These are phyloP conservation scores for Rhagologus leucostigma DNA, from an alignment of 2,113 vertebrate genomes.

Conservation along the genomic window DNA sequence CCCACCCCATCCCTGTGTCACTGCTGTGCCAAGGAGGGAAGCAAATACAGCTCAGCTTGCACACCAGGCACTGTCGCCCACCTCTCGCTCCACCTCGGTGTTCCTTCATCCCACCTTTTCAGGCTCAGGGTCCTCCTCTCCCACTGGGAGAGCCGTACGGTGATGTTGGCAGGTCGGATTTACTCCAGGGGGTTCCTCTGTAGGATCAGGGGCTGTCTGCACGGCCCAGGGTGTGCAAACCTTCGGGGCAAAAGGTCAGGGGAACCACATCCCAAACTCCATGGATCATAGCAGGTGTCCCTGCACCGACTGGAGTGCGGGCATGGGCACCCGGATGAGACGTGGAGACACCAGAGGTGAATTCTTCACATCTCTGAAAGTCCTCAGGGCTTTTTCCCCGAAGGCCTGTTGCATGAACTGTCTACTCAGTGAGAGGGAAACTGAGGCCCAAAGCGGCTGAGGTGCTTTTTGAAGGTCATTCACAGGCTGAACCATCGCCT, in stretches of 20 bases:
- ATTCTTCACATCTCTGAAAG: neutral
- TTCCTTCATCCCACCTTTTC: neutral
- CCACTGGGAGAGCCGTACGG: neutral
- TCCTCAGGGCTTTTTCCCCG: neutral
- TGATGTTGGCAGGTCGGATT: neutral
- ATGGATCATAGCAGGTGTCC: fast-evolving
- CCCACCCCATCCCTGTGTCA: neutral
- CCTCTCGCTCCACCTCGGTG: fast-evolving
- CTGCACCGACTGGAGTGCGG: fast-evolving
- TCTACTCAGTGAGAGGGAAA: neutral
- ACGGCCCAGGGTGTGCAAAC: neutral
- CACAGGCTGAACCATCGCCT: neutral
- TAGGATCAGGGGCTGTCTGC: neutral
- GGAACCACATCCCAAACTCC: fast-evolving
- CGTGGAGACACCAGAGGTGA: neutral
- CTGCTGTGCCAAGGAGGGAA: neutral
- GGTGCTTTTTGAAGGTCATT: neutral
- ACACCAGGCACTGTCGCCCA: fast-evolving
- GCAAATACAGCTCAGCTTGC: neutral
- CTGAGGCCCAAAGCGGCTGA: neutral
- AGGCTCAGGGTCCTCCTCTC: neutral
- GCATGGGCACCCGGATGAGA: neutral
- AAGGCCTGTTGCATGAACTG: neutral
- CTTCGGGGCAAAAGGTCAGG: fast-evolving
- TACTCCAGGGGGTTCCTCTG: neutral